These are phyloP conservation scores for Poecilia gillii DNA, from an alignment of 2,797 vertebrate genomes.

Conservation along the genomic window DNA sequence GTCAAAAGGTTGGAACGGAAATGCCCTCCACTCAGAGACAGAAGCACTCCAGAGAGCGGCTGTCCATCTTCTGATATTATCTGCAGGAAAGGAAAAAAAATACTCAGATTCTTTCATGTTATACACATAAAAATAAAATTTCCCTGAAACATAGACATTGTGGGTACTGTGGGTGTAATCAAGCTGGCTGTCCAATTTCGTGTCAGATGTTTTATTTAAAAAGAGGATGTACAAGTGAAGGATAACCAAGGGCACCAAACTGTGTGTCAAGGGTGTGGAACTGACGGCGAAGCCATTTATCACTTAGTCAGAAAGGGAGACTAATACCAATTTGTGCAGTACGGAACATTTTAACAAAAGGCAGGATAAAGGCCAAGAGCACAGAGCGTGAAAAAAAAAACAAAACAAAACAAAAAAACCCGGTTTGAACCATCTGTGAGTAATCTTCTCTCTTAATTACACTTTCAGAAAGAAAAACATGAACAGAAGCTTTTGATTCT, in stretches of 20 bases:
- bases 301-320: conserved; percentile 34
- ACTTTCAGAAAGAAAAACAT: conserved; percentile 7
- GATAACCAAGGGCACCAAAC: conserved; percentile 28
- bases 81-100: conserved; percentile 63
- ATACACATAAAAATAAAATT: background rate
- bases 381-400: background rate
- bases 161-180: conserved; percentile 4
- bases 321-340: conserved; percentile 30
- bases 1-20: conserved; percentile 97
- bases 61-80: conserved; percentile 92
- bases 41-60: conserved; percentile 93
- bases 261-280: background rate
- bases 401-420: background rate
- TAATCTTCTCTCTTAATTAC: conserved; percentile 33
- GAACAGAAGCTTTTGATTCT: conserved; percentile 15
- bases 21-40: conserved; percentile 94
- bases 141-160: background rate
- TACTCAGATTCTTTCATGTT: background rate
- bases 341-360: conserved; percentile 39
- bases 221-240: conserved; percentile 11
- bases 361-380: conserved; percentile 38
- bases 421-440: conserved; percentile 10
- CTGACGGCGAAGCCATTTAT: conserved; percentile 42
- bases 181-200: conserved; percentile 10
- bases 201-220: conserved; percentile 11